These are phyloP conservation scores for Mungos mungo DNA, from an alignment of 2,113 vertebrate genomes.

Conservation along the genomic window DNA sequence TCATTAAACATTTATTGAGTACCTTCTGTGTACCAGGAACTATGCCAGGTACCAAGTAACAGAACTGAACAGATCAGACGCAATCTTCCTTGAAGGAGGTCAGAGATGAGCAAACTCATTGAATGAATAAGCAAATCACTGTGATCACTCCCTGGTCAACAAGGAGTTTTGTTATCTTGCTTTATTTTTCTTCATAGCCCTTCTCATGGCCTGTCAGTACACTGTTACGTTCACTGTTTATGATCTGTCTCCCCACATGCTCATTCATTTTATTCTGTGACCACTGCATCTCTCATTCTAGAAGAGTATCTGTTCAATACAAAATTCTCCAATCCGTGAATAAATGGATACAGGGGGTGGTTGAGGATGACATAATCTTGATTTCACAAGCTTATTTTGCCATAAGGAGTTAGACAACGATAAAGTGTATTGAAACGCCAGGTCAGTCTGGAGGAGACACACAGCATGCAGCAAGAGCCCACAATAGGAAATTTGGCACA, in stretches of 20 bases:
- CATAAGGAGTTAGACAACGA: not conserved
- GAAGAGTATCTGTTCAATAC: not conserved
- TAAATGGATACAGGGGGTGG: not conserved
- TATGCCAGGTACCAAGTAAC: not conserved
- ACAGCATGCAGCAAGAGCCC: not conserved
- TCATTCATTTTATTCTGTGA: not conserved
- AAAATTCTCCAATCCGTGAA: not conserved
- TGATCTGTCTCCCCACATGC: not conserved
- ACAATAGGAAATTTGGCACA: not conserved
- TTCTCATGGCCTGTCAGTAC: not conserved
- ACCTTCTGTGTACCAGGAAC: not conserved
- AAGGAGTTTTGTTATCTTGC: not conserved
- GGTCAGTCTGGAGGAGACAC: not conserved
- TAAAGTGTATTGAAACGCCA: not conserved
- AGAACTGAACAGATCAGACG: not conserved
- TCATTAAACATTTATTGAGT: not conserved
- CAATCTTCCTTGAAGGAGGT: not conserved
- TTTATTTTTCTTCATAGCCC: not conserved
- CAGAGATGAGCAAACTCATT: not conserved
- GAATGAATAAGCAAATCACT: not conserved
- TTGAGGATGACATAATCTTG: not conserved
- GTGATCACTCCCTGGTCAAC: not conserved
- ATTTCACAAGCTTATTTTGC: not conserved
- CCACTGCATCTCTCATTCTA: not conserved
- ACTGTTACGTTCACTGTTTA: not conserved